phyloP scores from a whole-genome alignment of 2,113 vertebrate species.

The Phrynosoma blainvillii region DNA sequence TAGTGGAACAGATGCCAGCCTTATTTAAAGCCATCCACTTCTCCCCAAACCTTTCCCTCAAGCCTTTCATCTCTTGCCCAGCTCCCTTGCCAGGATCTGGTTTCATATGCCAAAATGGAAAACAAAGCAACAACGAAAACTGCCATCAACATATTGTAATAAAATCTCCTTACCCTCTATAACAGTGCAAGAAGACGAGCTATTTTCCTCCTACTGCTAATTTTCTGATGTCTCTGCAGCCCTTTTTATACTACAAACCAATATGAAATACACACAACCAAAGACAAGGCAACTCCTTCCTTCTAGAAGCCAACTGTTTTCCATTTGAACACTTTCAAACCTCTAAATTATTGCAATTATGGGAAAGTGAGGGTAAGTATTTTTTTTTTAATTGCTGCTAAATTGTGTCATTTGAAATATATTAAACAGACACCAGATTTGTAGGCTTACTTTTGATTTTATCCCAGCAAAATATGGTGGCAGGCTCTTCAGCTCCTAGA shows the following conservation, averaged over 20 bases:
- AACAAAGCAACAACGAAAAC: neutral
- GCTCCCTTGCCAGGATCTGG: neutral
- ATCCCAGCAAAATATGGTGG: neutral
- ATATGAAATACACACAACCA: slow-evolving; percentile 31
- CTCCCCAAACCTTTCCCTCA: neutral
- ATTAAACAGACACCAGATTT: slow-evolving; percentile 19
- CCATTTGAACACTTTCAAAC: slow-evolving; percentile 44
- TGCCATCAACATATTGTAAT: neutral
- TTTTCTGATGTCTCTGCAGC: slow-evolving; percentile 18
- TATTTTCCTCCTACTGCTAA: neutral
- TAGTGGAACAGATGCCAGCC: neutral
- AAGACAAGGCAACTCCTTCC: slow-evolving; percentile 16
- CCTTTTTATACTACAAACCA: slow-evolving; percentile 21
- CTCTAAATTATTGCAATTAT: slow-evolving; percentile 43
- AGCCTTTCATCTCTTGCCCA: neutral
- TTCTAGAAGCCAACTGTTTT: slow-evolving; percentile 27
- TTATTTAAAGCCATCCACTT: neutral
- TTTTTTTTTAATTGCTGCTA: slow-evolving; percentile 23
- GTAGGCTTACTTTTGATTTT: slow-evolving; percentile 29
- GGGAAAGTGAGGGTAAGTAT: slow-evolving; percentile 29
- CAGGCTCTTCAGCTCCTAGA: slow-evolving; percentile 24
- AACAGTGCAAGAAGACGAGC: neutral
- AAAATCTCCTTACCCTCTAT: rapidly evolving
- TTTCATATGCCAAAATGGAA: neutral
- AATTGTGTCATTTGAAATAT: slow-evolving; percentile 28